These are phyloP conservation scores for Dendropsophus ebraccatus DNA, from an alignment of 2,113 vertebrate genomes.

Conservation along the genomic window DNA sequence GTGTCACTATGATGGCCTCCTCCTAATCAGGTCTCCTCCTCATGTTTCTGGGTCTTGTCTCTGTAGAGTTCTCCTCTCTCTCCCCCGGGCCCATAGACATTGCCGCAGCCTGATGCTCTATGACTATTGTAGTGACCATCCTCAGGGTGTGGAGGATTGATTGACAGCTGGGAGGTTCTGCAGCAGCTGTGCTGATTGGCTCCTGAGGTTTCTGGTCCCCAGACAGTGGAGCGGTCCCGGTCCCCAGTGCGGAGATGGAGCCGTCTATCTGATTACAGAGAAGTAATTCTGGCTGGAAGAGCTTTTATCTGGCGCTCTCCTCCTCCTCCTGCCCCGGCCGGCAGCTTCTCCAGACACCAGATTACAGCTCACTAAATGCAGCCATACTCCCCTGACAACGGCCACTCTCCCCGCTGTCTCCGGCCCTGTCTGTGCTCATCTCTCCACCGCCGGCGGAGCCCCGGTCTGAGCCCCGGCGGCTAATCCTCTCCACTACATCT, in stretches of 20 bases:
- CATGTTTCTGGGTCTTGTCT: too few species aligned
- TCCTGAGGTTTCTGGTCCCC: accelerated
- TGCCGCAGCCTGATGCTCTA: too few species aligned
- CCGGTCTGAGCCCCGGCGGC: background rate
- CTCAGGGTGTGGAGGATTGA: background rate
- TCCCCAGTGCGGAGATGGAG: background rate
- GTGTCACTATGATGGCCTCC: too few species aligned
- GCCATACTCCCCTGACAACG: background rate
- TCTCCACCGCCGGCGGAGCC: background rate
- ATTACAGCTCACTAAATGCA: slow-evolving; percentile 14
- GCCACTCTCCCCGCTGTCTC: background rate
- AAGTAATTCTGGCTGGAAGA: background rate
- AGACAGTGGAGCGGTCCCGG: background rate
- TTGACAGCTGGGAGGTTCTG: background rate
- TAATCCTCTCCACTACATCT: background rate
- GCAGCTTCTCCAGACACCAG: too few species aligned
- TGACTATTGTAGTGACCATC: too few species aligned
- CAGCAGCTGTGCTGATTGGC: background rate
- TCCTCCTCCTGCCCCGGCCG: too few species aligned
- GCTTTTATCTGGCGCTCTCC: background rate
- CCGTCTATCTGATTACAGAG: slow-evolving; percentile 27
- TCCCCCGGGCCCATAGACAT: too few species aligned
- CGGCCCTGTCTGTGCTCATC: background rate
- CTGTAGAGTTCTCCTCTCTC: too few species aligned
- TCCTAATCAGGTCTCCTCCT: too few species aligned